Base-by-base conservation (phyloP, 1,140 invertebrate species). In the Maconellicoccus hirsutus region DNA sequence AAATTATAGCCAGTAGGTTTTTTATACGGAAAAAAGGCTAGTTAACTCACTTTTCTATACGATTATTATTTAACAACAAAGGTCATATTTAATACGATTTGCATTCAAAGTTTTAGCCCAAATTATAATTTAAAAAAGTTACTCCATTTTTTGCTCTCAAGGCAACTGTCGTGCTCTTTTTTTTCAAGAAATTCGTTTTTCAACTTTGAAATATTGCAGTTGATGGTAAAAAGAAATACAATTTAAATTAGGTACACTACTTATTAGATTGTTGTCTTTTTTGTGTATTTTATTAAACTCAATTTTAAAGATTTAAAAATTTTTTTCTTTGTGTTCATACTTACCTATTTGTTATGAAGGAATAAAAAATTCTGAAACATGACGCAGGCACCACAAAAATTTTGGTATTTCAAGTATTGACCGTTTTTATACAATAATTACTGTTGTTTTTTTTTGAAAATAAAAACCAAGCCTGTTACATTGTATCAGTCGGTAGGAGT, bases 41-140 rank as follows among this genome's bases (percentile, higher is more conserved):
- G 42, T 52, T 52, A 52, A 52, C n/a, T 52, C 42, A 16, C 42
- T 52, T 52, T 52, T 52, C 42, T 52, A 52, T 52, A 52, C n/a
- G 42, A 52, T 52, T 52, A 52, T 52, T 52, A 52, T 52, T 52
- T 52, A 52, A 52, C 42, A 52, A 52, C 42, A 52, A 52, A 52
- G 42, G 42, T 52, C 42, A 16, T 52, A 52, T 52, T 52, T 52
- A 52, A 52, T 52, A 52, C 42, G 42, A 52, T 52, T 52, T 52
- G 42, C n/a, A 52, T 52, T 52, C 42, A 52, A 52, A 52, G n/a
- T 19, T 52, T 52, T 52, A 8, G 42, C 2, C 42, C n/a, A 19
- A 52, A 52, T 52, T 52, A 52, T 52, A 52, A 52, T 52, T 52
- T 52, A 52, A 52, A 52, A 52, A 19, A 33, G 29, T 33, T 33